phyloP scores from a whole-genome alignment of 2,888 invertebrate species.

The Psylliodes chrysocephalus region DNA sequence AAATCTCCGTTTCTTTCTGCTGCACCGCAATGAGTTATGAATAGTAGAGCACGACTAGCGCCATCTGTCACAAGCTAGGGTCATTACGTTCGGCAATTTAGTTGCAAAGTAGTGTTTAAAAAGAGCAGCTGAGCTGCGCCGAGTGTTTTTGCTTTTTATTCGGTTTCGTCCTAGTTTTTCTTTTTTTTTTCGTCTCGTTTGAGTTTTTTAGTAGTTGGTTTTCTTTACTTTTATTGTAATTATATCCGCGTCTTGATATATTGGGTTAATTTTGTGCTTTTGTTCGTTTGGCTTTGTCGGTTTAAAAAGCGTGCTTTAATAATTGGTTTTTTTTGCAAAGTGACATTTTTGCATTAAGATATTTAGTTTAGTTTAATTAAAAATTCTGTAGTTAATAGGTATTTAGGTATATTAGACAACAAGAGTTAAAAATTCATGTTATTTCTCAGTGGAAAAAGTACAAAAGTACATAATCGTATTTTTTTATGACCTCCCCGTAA shows the following conservation, averaged over 20 bases:
- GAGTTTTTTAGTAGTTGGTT: not conserved
- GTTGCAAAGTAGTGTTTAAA: not conserved
- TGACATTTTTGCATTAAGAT: no score
- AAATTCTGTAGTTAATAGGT: no score
- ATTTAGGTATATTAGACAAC: no score
- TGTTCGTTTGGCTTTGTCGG: no score
- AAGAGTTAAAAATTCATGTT: no score
- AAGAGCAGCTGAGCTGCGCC: not conserved
- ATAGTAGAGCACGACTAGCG: not conserved
- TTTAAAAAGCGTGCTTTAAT: no score
- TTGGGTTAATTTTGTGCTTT: no score
- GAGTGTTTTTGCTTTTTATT: not conserved
- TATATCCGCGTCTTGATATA: conserved; percentile 30
- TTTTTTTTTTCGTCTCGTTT: not conserved
- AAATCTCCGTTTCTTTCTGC: not conserved
- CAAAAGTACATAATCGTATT: no score
- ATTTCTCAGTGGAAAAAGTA: no score
- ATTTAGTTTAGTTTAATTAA: no score
- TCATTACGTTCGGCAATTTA: not conserved
- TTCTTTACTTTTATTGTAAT: conserved; percentile 36
- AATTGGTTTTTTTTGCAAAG: no score
- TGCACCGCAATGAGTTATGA: not conserved
- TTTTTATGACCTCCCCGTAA: no score
- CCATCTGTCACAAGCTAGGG: not conserved
- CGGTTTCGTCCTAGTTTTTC: not conserved